Base-by-base conservation (phyloP, 2,888 invertebrate species). In the Lasioglossum malachurum region DNA sequence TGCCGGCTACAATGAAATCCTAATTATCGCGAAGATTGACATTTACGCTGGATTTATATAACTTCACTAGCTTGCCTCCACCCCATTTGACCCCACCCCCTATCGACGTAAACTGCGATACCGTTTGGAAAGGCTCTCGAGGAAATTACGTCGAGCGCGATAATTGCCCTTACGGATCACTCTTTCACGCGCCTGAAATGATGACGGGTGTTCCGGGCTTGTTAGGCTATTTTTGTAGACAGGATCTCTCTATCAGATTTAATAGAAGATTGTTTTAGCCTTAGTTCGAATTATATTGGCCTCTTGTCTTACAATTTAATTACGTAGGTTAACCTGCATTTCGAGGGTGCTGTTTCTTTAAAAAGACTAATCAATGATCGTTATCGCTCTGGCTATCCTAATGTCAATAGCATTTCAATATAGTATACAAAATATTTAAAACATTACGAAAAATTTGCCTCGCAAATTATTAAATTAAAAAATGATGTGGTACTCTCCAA, bases 21-120 rank as follows among this genome's bases (percentile, higher is more conserved):
- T 88, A 90, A 90, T 90, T 90, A 90, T 90, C 84, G 75, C 76
- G 78, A 78, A 44, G 75, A 75, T 80, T 78, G 57, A 75, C 69
- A 60, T 71, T 83, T 74, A 69, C 75, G 77, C 14, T 31, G 75
- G 72, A 79, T 80, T 86, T 81, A 49, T 84, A 41, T 41, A 74
- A 86, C 67, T 80, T 69, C 35, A 31, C 31, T 44, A 38, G 73
- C 60, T 49, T 44, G 19, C 73, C 23, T 5, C 12, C 41, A 1
- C 23, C 23, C 23, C 7, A 23, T 35, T 19, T n/a, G 49, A 2
- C 35, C 7, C 0, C 4, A 4, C 64, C 14, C 31, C 64, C 5
- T 4, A 16, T 10, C 64, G 7, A 31, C 41, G 41, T 46, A 76
- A 76, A 44, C 73, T 44, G 49, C 72, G 27, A 31, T n/a, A 41